Conservation (phyloP, 2,888 invertebrate genomes). For the Polydrusus cervinus region DNA sequence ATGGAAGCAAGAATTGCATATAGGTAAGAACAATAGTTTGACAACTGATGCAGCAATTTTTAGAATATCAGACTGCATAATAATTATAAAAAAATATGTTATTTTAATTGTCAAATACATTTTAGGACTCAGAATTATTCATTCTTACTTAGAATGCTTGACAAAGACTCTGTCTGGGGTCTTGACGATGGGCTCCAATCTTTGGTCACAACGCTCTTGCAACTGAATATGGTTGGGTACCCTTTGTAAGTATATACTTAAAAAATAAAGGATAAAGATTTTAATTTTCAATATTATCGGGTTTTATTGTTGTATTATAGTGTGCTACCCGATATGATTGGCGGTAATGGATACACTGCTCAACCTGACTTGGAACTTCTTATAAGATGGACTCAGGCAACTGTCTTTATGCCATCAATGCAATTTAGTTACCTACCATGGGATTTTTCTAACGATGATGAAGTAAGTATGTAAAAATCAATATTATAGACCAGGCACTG, state of each 20-base stretch:
- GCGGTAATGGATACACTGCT: slow-evolving; percentile 72
- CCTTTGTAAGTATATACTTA: slow-evolving; percentile 64
- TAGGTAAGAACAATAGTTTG: slow-evolving; percentile 67
- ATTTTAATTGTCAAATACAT: background rate
- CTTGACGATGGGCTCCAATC: slow-evolving; percentile 81
- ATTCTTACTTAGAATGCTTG: slow-evolving; percentile 84
- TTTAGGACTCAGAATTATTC: slow-evolving; percentile 80
- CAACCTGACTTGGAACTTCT: slow-evolving; percentile 77
- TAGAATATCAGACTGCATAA: no score
- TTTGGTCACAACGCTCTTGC: slow-evolving; percentile 81
- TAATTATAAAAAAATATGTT: no score
- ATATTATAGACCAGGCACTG: background rate
- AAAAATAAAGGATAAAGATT: no score
- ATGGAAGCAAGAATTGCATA: slow-evolving; percentile 84
- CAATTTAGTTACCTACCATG: slow-evolving; percentile 89
- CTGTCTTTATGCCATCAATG: slow-evolving; percentile 84
- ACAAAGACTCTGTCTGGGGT: slow-evolving; percentile 83
- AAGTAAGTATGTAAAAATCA: slow-evolving; percentile 53
- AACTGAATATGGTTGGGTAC: slow-evolving; percentile 74
- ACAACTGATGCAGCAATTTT: no score
- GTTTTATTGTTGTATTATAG: slow-evolving; percentile 53
- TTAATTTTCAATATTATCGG: no score
- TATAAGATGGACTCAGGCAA: slow-evolving; percentile 86
- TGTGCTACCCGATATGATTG: slow-evolving; percentile 88
- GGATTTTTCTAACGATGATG: slow-evolving; percentile 75